These are phyloP conservation scores for Operophtera brumata DNA, from an alignment of 2,888 invertebrate species.

Conservation along the genomic window DNA sequence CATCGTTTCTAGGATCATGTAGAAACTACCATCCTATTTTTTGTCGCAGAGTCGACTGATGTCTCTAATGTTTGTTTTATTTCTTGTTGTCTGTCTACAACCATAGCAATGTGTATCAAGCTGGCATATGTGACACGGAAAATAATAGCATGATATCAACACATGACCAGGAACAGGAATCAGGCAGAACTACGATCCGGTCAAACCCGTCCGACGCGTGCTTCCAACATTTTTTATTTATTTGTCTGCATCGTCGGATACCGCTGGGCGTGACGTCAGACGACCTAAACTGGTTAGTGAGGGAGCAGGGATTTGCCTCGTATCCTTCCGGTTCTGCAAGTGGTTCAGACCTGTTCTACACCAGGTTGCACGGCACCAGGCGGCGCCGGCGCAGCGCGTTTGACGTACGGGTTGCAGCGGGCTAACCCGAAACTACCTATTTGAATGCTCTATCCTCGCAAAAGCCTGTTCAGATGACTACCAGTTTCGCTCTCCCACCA, in stretches of 20 bases:
- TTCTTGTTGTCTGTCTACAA: slow-evolving; percentile 4
- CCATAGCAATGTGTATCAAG: slow-evolving; percentile 14
- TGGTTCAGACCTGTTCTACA: slow-evolving; percentile 77
- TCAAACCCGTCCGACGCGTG: slow-evolving; percentile 80
- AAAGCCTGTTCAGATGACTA: slow-evolving; percentile 43
- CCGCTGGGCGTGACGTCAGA: slow-evolving; percentile 79
- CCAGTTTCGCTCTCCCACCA: slow-evolving; percentile 55
- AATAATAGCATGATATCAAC: slow-evolving; percentile 61
- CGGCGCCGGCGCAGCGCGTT: slow-evolving; percentile 60
- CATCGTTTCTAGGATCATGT: background rate
- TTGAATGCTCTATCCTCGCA: slow-evolving; percentile 45
- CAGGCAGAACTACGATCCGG: slow-evolving; percentile 80
- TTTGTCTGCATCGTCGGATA: slow-evolving; percentile 79
- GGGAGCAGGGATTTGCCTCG: slow-evolving; percentile 80
- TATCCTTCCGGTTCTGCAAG: slow-evolving; percentile 81
- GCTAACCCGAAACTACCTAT: slow-evolving; percentile 52
- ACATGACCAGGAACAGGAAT: slow-evolving; percentile 78
- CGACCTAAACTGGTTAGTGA: slow-evolving; percentile 81
- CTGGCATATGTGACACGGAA: slow-evolving; percentile 43
- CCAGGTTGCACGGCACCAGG: slow-evolving; percentile 69
- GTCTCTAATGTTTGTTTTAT: slow-evolving; percentile 2
- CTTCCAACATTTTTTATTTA: slow-evolving; percentile 81
- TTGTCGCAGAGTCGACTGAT: background rate
- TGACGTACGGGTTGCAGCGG: slow-evolving; percentile 61
- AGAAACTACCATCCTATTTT: background rate